Base-by-base conservation (phyloP, 2,113 vertebrate genomes). In the Clarias gariepinus region DNA sequence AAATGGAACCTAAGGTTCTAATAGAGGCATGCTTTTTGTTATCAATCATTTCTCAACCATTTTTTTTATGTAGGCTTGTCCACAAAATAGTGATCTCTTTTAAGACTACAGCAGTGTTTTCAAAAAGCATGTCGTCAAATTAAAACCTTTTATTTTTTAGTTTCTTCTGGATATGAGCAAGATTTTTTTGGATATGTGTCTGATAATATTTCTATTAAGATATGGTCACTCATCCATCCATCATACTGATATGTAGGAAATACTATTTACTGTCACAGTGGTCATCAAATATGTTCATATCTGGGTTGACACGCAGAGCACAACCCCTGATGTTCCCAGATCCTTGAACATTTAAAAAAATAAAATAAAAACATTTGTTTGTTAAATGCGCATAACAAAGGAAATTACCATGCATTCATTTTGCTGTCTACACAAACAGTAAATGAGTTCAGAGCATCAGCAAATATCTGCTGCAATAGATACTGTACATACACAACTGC, bases 401-500 rank as follows among this genome's bases (percentile, higher is more conserved):
- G 23, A 79, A 85, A 58, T 28, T 28, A 52, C 13, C 66, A 53
- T 21, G 73, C 53, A 15, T 47, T 36, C 28, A 6, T 86, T 82
- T 64, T 60, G 41, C 68, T 33, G 11, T 86, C 68, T 47, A 61
- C n/a, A 81, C 16, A 52, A 25, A 28, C 78, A 81, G 33, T 28
- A 76, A 82, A 82, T 25, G n/a, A 69, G 53, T 30, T 60, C 9
- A 60, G 69, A 77, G 58, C 58, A 21, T 73, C 79, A 82, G 66
- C 52, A 53, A 47, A 33, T 28, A 61, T 74, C 79, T 76, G 66
- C 30, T 55, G 82, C 66, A 69, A 80, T 57, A 86, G 28, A 68
- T 69, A n/a, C n/a, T n/a, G n/a, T n/a, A 80, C 25, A 58, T 80
- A 58, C 28, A 57, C 28, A n/a, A 21, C 47, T 57, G 11, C 52